Base-by-base conservation (phyloP, 2,888 invertebrate genomes). In the Bugula neritina region DNA sequence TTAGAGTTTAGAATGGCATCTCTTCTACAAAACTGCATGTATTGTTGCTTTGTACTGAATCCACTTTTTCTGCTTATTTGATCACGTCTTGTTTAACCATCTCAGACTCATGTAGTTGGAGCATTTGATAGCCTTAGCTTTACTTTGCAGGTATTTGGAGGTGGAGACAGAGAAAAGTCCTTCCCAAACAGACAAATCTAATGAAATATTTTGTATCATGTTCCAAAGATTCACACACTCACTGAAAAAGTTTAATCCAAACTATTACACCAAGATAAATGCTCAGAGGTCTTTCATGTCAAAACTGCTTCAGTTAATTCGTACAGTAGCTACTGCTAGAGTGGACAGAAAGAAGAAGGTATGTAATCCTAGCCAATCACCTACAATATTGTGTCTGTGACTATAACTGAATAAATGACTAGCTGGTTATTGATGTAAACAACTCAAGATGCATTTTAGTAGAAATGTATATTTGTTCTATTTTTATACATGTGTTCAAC, bases 211-310 rank as follows among this genome's bases (percentile, higher is more conserved):
- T 83, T 87, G 91, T 71, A 90, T 90, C 74, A 95, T 97, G 31
- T 90, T 94, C 88, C 89, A 90, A 82, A 90, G 91, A 79, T 94
- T 96, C 85, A 89, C 90, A 34, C 90, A 85, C 89, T 92, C 87
- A 17, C 79, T 86, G 27, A 77, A 79, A n/a, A 80, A 79, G 73
- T 31, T 25, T 31, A 63, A 63, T n/a, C 31, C 63, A 21, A 63
- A 63, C 63, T 63, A 31, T n/a, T 63, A 63, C 63, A 63, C 25
- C 0, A 90, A 91, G 82, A 87, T 98, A 31, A 89, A 89, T 0
- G 88, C 92, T 21, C 96, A 98, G 79, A 92, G 94, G 80, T 89
- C 89, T 69, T 96, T 98, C 84, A 91, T 98, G 71, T 93, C 94
- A 80, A 92, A 92, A 79, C 86, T 99, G 23, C 94, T 96, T 0